These are phyloP conservation scores for Orthosia gracilis DNA, from an alignment of 2,888 invertebrate species.

Conservation along the genomic window DNA sequence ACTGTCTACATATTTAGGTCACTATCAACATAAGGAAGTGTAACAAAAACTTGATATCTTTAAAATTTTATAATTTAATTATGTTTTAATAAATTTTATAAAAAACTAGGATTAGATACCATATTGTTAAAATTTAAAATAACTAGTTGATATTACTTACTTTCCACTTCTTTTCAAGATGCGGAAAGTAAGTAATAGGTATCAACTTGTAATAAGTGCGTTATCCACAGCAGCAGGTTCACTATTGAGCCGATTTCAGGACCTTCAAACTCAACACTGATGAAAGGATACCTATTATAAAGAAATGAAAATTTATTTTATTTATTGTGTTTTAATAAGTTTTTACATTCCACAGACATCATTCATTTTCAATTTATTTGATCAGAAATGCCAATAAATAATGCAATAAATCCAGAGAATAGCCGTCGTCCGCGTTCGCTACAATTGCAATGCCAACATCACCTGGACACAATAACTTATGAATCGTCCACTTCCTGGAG, in stretches of 20 bases:
- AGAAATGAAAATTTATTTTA: constrained; percentile 3
- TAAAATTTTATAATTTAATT: no score
- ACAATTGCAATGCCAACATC: constrained; percentile 27
- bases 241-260: not conserved
- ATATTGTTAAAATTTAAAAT: no score
- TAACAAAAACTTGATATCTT: not conserved
- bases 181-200: no score
- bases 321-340: not conserved
- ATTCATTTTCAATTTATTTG: not conserved
- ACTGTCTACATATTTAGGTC: not conserved
- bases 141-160: no score
- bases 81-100: no score
- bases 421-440: constrained; percentile 7
- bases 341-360: not conserved
- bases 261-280: not conserved
- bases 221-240: not conserved
- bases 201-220: no score
- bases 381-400: constrained; percentile 26
- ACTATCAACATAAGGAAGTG: not conserved
- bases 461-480: constrained; percentile 48
- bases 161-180: no score
- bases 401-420: constrained; percentile 11
- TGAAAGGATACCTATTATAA: not conserved
- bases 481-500: constrained; percentile 47
- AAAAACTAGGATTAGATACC: no score